Percentiles rank a stretch among this genome's conserved stretches.
phyloP scores from a whole-genome alignment of 2,113 vertebrate genomes.

The Engystomops pustulosus region DNA sequence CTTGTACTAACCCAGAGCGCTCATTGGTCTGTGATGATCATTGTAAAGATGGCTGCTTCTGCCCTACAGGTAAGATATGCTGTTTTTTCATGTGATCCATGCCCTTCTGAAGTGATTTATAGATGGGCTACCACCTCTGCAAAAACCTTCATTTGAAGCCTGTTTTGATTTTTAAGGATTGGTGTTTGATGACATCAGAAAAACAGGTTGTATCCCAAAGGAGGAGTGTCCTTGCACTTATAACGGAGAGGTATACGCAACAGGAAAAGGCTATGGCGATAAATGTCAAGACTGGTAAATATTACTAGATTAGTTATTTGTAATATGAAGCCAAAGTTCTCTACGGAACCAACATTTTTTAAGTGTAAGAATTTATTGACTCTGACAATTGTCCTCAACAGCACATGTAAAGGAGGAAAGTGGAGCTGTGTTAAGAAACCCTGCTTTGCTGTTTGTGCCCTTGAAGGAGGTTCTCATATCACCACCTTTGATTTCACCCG shows the following conservation, averaged over 20 bases:
- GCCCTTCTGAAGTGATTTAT: not conserved
- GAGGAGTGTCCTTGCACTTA: constrained; percentile 78
- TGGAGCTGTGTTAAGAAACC: constrained; percentile 67
- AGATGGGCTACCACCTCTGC: not conserved
- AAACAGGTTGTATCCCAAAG: constrained; percentile 78
- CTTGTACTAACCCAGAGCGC: constrained; percentile 79
- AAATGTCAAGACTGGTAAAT: constrained; percentile 79
- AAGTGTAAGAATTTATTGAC: not conserved
- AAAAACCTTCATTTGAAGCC: not conserved
- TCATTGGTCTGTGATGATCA: constrained; percentile 79
- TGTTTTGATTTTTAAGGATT: constrained; percentile 72
- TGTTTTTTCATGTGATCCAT: not conserved
- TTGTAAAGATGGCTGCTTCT: constrained; percentile 84
- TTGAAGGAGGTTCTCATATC: constrained; percentile 60
- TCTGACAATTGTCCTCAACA: constrained; percentile 56
- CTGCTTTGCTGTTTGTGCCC: constrained; percentile 69
- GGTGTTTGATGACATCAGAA: constrained; percentile 83
- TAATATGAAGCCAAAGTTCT: not conserved
- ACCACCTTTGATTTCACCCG: constrained; percentile 57
- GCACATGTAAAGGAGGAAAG: constrained; percentile 68
- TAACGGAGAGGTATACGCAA: constrained; percentile 68
- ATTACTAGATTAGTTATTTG: not conserved
- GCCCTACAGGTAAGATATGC: constrained; percentile 75
- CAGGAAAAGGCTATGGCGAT: constrained; percentile 74
- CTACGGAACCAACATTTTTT: not conserved